Evolutionary conservation across 2,888 invertebrate genomes (phyloP), one percentile per base, ranked within the genome.

Genomic region (Calliphora vomitoria): DNA sequence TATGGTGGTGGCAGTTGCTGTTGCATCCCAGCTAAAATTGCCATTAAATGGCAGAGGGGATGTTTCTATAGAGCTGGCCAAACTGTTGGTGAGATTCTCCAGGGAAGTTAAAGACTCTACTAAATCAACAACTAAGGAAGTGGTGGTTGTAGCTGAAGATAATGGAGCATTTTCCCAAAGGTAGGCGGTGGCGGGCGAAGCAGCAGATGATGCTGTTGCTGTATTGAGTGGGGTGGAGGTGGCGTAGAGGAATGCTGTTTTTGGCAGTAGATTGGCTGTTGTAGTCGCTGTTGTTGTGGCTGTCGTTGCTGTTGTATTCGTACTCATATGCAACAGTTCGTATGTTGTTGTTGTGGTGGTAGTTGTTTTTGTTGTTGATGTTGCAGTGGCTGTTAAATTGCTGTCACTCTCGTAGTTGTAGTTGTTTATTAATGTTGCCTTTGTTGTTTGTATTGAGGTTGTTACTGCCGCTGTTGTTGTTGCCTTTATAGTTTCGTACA

Each of bases 231-330:
- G 50, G 38, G 25, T 25, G 25, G 18, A 10, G 11, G 72, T n/a
- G 47, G 66, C 64, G 31, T 71, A 72, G 13, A 64, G 20, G 55
- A 55, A 74, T 78, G 72, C n/a, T 44, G 78, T 31, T 76, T 71
- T 76, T 66, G 76, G 81, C 71, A 84, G 58, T 83, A 58, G 8
- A 66, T 75, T 83, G 55, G 76, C 68, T 69, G 84, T 58, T 50
- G 60, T 25, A 6, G 58, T 75, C n/a, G 78, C 44, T 44, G 44
- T 44, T 4, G 44, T 13, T 44, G 44, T 10, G 1, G 38, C 41
- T 41, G 41, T 8, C 2, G 41, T 8, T 66, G 47, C 5, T 41
- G 66, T 47, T 90, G 91, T 89, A 89, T 90, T 89, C 89, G 15
- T 80, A 47, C 62, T 75, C 85, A 85, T 85, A 47, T 62, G 75